Evolutionary conservation across 2,888 invertebrate genomes (phyloP).

Genomic region (Apamea epomidion): DNA sequence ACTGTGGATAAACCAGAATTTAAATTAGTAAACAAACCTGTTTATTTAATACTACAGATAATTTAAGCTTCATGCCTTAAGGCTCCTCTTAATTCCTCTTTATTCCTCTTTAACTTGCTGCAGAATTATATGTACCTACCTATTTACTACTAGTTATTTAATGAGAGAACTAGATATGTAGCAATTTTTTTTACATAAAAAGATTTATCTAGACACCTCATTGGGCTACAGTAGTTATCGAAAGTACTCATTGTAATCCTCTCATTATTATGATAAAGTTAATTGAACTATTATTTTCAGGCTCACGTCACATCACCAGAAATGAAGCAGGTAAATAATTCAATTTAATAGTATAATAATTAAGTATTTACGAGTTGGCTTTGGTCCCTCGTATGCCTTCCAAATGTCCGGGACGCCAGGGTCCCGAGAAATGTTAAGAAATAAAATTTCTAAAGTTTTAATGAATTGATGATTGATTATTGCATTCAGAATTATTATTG

Average conservation of each 20-base stretch:
- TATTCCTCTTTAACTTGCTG: not conserved
- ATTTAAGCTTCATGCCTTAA: not conserved
- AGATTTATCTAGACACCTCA: not conserved
- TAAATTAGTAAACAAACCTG: constrained; percentile 9
- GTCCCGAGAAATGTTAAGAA: not conserved
- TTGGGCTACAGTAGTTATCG: not conserved
- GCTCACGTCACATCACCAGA: constrained; percentile 89
- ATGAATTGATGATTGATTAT: constrained; percentile 1
- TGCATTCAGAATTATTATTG: not conserved
- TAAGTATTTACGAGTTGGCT: not conserved
- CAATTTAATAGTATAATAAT: not conserved
- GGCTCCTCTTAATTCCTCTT: not conserved
- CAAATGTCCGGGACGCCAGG: not conserved
- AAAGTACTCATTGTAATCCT: constrained; percentile 12
- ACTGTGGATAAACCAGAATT: not conserved
- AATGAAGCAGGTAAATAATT: constrained; percentile 89
- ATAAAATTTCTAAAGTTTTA: not conserved
- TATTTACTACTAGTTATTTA: not conserved
- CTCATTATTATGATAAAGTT: constrained; percentile 30
- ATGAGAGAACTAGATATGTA: too few species aligned
- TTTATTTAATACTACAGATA: not conserved
- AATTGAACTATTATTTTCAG: constrained; percentile 77
- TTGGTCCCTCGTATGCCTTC: not conserved
- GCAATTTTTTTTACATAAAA: not conserved
- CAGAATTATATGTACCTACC: not conserved